Evolutionary conservation across 2,113 vertebrate genomes (phyloP), one percentile per base, ranked within the genome.

Genomic region (Meles meles): DNA sequence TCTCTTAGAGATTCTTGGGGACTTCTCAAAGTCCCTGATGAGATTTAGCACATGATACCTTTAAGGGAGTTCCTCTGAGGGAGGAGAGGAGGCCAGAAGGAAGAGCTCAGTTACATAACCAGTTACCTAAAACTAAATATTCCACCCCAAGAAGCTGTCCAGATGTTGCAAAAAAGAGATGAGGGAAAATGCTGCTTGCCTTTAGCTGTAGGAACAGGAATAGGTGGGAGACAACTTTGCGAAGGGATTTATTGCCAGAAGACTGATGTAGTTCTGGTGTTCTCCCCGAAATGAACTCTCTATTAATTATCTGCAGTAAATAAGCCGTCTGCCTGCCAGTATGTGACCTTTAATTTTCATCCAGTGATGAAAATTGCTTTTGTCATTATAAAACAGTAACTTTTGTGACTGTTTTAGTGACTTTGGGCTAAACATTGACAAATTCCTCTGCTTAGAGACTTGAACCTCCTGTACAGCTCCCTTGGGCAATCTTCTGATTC

Each of bases 31-130:
- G 93, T 90, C 93, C 93, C 96, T 90, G 95, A 94, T 87, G 83
- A 95, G 86, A 90, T 97, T 65, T 96, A 95, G 97, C 77, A 52
- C 72, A 57, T 27, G 93, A 71, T 91, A 61, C 95, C 93, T 98
- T 95, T 98, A 97, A 97, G 97, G 97, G 98, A 98, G 74, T 86
- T 98, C 97, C 93, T 94, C 90, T 0, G 37, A 71, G 83, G 63
- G 94, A 82, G 85, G 87, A 90, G 90, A 86, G 69, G 65, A 90
- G 42, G 71, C 92, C 92, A 88, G 77, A 92, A 81, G 82, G 94
- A 95, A 97, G 79, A 76, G 92, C 83, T 94, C 42, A 49, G 97
- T 99, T 99, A 98, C 90, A 94, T 99, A 99, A 99, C 80, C 95
- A 5, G 90, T 97, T 98, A 98, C 98, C 98, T 98, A 97, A 98